Conservation (phyloP, 2,888 invertebrate species). For the Teleogryllus oceanicus region DNA sequence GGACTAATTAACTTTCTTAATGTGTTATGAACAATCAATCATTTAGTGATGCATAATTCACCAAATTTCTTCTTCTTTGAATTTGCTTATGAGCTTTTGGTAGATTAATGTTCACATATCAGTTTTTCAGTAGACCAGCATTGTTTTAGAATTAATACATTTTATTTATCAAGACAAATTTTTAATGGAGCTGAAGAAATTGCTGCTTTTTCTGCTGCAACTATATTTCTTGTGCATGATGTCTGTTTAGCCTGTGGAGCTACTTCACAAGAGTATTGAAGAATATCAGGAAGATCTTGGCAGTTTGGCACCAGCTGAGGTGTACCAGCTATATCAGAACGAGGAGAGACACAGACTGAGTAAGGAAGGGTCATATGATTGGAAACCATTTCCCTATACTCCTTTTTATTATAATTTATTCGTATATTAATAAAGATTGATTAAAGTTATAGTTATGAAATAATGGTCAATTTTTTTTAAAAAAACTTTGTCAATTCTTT, state of each 20-base stretch:
- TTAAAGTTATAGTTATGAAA: neutral
- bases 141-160: no score
- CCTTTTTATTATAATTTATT: neutral
- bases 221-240: conserved; percentile 18
- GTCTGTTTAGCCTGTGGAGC: conserved; percentile 45
- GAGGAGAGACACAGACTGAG: conserved; percentile 34
- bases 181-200: neutral
- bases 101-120: no score
- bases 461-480: neutral
- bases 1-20: no score
- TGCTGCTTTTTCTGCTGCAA: neutral
- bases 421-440: neutral
- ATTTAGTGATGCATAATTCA: no score
- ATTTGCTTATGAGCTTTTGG: no score
- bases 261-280: conserved; percentile 44
- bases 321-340: conserved; percentile 33
- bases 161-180: neutral
- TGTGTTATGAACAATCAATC: no score
- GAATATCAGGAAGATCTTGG: conserved; percentile 44
- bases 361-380: conserved; percentile 29
- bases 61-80: no score
- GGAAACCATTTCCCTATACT: neutral
- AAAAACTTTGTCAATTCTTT: neutral
- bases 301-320: conserved; percentile 26
- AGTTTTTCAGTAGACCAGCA: no score